These are phyloP conservation scores for Mechanitis messenoides DNA, from an alignment of 2,888 invertebrate genomes.

Conservation along the genomic window DNA sequence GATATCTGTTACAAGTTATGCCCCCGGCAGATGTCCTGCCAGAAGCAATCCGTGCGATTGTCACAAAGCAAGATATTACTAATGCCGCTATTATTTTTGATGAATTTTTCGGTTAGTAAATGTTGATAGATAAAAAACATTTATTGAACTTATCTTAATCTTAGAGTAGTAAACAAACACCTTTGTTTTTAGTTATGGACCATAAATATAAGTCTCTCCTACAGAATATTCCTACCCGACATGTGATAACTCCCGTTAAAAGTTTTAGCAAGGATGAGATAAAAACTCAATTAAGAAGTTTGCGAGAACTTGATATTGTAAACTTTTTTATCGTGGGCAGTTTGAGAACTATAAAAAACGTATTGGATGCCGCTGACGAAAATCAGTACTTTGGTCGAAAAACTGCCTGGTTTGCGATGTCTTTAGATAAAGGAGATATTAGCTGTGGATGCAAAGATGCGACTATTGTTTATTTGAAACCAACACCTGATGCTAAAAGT, in stretches of 20 bases:
- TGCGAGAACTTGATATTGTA: slow-evolving; percentile 89
- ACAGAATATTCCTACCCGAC: slow-evolving; percentile 92
- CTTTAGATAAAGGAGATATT: slow-evolving; percentile 84
- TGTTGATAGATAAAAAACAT: not conserved
- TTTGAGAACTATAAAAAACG: slow-evolving; percentile 81
- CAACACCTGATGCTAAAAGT: slow-evolving; percentile 81
- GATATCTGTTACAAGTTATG: slow-evolving; percentile 87
- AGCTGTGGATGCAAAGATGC: slow-evolving; percentile 86
- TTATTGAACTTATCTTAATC: not conserved
- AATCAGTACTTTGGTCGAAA: slow-evolving; percentile 88
- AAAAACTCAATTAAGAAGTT: slow-evolving; percentile 81
- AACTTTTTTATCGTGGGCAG: slow-evolving; percentile 92
- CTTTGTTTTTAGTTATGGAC: slow-evolving; percentile 84
- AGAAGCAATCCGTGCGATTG: slow-evolving; percentile 88
- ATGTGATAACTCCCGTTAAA: slow-evolving; percentile 85
- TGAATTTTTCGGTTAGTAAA: slow-evolving; percentile 83
- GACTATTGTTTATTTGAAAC: slow-evolving; percentile 84
- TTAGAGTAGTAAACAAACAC: slow-evolving; percentile 10
- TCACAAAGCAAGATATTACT: slow-evolving; percentile 88
- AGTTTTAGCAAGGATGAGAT: slow-evolving; percentile 78
- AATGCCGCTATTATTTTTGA: slow-evolving; percentile 96
- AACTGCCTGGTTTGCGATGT: slow-evolving; percentile 91
- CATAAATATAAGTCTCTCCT: slow-evolving; percentile 94
- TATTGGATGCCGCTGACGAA: slow-evolving; percentile 82
- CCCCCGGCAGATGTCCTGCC: slow-evolving; percentile 92